These are phyloP conservation scores for Ceratina calcarata DNA, from an alignment of 1,140 invertebrate genomes.

Conservation along the genomic window DNA sequence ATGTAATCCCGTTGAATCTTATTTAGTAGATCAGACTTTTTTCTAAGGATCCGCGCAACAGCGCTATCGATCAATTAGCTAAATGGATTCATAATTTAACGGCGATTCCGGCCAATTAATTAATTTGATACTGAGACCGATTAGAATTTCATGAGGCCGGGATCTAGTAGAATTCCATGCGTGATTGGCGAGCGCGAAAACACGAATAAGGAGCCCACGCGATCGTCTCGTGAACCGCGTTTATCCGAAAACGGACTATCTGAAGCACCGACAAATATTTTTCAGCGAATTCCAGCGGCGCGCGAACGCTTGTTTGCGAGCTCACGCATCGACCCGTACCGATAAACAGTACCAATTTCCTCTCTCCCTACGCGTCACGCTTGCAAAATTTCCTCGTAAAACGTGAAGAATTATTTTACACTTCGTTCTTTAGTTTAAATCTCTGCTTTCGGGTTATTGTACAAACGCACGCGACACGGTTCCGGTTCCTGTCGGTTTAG, in stretches of 20 bases:
- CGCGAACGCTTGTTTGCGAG: conserved; percentile 2
- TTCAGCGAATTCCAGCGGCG: background rate
- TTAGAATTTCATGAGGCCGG: background rate
- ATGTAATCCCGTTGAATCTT: background rate
- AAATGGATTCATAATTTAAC: background rate
- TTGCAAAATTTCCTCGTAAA: conserved; percentile 9
- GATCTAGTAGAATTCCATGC: conserved; percentile 4
- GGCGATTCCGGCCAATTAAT: background rate
- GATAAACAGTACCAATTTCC: conserved; percentile 11
- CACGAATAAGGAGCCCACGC: background rate
- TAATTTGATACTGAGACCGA: too few relatives aligned
- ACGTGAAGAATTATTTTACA: background rate
- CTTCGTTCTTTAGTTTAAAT: background rate
- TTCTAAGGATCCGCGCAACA: too few relatives aligned
- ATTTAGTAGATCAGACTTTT: too few relatives aligned
- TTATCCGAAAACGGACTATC: conserved; percentile 27
- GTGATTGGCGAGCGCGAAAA: background rate
- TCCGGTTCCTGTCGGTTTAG: conserved; percentile 2
- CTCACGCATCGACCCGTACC: background rate
- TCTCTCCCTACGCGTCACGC: conserved; percentile 14
- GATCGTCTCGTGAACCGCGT: conserved; percentile 9
- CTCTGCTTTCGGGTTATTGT: background rate
- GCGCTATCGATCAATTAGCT: too few relatives aligned
- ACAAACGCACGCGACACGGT: background rate
- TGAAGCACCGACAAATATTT: conserved; percentile 23